Base-by-base conservation (phyloP, 1,140 invertebrate genomes). In the Brachionus calyciflorus region DNA sequence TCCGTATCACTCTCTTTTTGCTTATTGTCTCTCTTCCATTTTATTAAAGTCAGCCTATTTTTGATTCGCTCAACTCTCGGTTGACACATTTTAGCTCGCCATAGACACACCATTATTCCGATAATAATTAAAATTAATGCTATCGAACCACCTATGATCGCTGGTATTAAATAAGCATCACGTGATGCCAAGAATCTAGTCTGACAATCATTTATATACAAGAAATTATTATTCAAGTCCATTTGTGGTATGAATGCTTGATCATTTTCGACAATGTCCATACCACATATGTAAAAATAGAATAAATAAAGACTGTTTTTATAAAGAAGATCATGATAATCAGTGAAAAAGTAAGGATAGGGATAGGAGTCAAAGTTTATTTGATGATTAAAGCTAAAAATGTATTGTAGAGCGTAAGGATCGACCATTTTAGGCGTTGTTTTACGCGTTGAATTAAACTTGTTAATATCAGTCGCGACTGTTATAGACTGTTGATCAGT, bases 311-410 rank as follows among this genome's bases (percentile, higher is more conserved):
- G 37, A 28, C 19, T 26, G 41, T 73, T 73, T 73, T 55, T 73
- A 19, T 73, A 73, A 26, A 73, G 41, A 0, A 73, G 26, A 24
- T 73, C 48, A 40, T 73, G 69, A 51, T 73, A 73, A 28, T 73
- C 69, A n/a, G 69, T 55, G 51, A 73, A 73, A 55, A 51, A 73
- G 26, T 73, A 73, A 21, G 69, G 69, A 53, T 73, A 73, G 9
- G 69, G 69, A 41, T 73, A 73, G 7, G 46, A 51, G 4, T 73
- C 69, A 51, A 73, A 73, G 24, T 73, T 73, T 4, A 73, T 40
- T 49, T 30, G 17, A 28, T 73, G 69, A 30, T 73, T 73, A 26
- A 73, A 73, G 12, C 30, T 51, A 17, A 73, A 73, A 1, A 51
- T 41, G 46, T 73, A 73, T 21, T 73, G 69, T 12, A 73, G n/a